Evolutionary conservation across 1,140 invertebrate genomes (phyloP), one percentile per base, ranked within the genome.

Genomic region (Drosophila orena): DNA sequence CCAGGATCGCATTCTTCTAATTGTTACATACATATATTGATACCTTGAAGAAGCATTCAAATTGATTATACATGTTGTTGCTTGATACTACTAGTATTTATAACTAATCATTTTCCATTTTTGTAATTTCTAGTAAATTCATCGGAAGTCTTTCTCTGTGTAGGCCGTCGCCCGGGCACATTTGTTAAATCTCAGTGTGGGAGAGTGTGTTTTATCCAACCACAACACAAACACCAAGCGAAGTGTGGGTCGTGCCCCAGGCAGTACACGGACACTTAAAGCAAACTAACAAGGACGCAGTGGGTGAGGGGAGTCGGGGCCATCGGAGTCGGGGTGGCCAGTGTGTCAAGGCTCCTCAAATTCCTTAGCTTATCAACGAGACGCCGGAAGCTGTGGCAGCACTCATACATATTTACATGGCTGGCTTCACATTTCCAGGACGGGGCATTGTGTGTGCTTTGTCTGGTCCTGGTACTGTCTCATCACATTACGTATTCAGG

Each of bases 371-470:
- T 86, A 86, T 86, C 81, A 86, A 79, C 75, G 83, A 58, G 75
- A 75, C 59, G 81, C 81, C 81, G 81, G 83, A 88, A 86, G 81
- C 81, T 86, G 79, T 79, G 79, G 81, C 77, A 88, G 65, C 79
- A 72, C 77, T 88, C 81, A 88, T 83, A 83, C 81, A 88, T 81
- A 86, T 86, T 86, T 86, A 78, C 81, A 86, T 81, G 83, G 70
- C 71, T 61, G 55, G 83, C n/a, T 65, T 52, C 76, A 34, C 70
- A 60, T 49, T 73, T 60, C 37, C 70, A 47, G n/a, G 38, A 43
- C 38, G 46, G 17, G 52, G 53, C 66, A 68, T 81, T 81, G 83
- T 75, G 49, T 57, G 35, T 27, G n/a, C 6, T 17, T 3, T 6
- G n/a, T 42, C n/a, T 17, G 40, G 6, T 17, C n/a, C 15, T 42